phyloP scores from a whole-genome alignment of 2,797 vertebrate species.

The Poliocrania exsul region DNA sequence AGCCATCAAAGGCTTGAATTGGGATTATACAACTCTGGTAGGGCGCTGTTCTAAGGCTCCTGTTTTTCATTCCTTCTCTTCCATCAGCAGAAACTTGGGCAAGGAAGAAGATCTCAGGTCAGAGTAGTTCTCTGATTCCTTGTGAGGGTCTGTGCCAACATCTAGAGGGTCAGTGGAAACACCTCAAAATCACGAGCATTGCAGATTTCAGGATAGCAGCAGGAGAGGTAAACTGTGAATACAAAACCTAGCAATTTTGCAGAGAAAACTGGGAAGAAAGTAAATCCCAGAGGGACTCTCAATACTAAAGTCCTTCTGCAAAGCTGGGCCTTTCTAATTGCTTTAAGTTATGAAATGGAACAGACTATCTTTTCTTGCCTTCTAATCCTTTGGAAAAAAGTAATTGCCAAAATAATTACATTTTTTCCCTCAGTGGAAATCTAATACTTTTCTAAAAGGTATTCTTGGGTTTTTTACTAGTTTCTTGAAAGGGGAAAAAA shows the following conservation, averaged over 20 bases:
- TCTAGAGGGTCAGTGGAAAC: background rate
- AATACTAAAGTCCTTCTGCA: background rate
- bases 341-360: background rate
- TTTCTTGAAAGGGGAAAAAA: background rate
- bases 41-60: background rate
- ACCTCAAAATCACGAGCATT: background rate
- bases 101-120: background rate
- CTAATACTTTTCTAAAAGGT: conserved; percentile 4
- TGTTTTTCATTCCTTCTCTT: background rate
- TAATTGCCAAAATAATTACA: conserved; percentile 15
- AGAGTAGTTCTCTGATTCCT: background rate
- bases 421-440: background rate
- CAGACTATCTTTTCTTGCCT: background rate
- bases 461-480: background rate
- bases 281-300: background rate
- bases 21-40: background rate
- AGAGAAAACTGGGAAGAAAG: background rate
- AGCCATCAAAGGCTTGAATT: background rate
- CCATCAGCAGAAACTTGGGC: background rate
- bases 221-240: background rate
- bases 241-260: background rate
- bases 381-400: background rate
- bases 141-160: background rate
- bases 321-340: background rate
- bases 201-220: background rate